Conservation (phyloP, 2,888 invertebrate genomes). For the Trisateles emortualis region DNA sequence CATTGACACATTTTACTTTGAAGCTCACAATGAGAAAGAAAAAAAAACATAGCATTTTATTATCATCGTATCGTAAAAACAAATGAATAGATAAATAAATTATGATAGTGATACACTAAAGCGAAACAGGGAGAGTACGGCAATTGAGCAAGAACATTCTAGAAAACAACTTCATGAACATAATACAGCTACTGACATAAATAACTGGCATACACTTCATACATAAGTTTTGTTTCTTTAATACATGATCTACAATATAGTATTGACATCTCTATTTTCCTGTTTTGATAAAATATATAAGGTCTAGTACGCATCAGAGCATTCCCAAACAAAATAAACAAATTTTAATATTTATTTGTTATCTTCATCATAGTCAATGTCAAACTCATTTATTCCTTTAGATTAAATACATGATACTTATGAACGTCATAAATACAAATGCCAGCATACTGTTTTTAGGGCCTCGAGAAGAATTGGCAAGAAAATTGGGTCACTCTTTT, state of each 20-base stretch:
- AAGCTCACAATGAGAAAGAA: neutral
- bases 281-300: conserved; percentile 20
- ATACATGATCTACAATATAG: conserved; percentile 2
- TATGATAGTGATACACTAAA: neutral
- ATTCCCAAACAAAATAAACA: too few species aligned
- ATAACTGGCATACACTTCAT: conserved; percentile 9
- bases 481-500: too few species aligned
- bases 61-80: neutral
- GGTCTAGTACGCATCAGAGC: neutral
- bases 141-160: conserved; percentile 5
- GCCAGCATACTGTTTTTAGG: too few species aligned
- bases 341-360: too few species aligned
- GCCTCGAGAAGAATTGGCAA: too few species aligned
- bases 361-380: too few species aligned
- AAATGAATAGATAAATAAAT: neutral
- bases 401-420: too few species aligned
- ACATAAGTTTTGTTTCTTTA: conserved; percentile 14
- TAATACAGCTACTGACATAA: conserved; percentile 5
- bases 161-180: conserved; percentile 9
- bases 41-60: neutral
- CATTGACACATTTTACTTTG: neutral
- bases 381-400: too few species aligned
- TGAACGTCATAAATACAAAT: too few species aligned
- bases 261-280: conserved; percentile 6
- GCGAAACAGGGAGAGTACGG: neutral